Evolutionary conservation across 1,140 invertebrate species (phyloP).

Genomic region (Hetaerina americana): DNA sequence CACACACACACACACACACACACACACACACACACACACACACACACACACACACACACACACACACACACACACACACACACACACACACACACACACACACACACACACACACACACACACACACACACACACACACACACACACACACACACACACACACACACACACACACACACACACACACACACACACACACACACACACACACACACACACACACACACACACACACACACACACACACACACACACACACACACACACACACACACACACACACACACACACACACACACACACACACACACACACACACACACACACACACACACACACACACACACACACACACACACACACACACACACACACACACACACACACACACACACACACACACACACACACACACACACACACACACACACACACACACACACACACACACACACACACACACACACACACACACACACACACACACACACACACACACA

Average conservation of each 20-base stretch:
- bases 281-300: not conserved
- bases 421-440: not conserved
- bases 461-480: not conserved
- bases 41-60: not conserved
- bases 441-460: not conserved
- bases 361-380: not conserved
- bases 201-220: not conserved
- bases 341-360: not conserved
- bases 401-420: not conserved
- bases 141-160: not conserved
- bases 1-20: not conserved
- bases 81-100: not conserved
- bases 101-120: not conserved
- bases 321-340: not conserved
- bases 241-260: not conserved
- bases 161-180: not conserved
- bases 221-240: not conserved
- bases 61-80: not conserved
- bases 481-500: not conserved
- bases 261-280: not conserved
- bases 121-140: not conserved
- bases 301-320: not conserved
- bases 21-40: not conserved
- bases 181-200: not conserved
- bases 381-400: not conserved